A percentile compares a stretch with the other conserved stretches of the same genome.
Evolutionary conservation across 2,888 invertebrate species (phyloP).

Genomic region (Ypsolopha sequella): DNA sequence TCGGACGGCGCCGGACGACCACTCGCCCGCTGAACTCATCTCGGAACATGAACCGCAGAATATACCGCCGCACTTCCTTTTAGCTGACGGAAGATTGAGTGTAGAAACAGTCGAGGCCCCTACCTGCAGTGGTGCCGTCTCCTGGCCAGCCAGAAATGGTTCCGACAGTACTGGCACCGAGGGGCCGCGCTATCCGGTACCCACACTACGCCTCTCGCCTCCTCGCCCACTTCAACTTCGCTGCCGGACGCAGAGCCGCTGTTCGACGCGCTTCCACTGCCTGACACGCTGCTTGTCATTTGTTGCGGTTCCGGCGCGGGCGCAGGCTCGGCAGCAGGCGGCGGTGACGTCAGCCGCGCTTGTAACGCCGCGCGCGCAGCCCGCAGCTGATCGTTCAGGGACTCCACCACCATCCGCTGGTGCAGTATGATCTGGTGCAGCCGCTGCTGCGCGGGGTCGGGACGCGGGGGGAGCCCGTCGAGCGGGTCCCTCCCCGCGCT

Average conservation of each 20-base stretch:
- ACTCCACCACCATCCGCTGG: conserved; percentile 83
- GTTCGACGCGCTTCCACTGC: conserved; percentile 38
- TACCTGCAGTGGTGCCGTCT: conserved; percentile 96
- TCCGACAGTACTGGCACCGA: conserved; percentile 89
- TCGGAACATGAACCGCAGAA: conserved; percentile 95
- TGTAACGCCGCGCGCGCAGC: conserved; percentile 81
- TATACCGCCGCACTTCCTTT: conserved; percentile 87
- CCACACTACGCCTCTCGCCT: conserved; percentile 80
- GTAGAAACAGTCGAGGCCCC: conserved; percentile 14
- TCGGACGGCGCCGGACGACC: conserved; percentile 84
- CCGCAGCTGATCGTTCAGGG: conserved; percentile 81
- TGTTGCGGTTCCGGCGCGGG: conserved; percentile 51
- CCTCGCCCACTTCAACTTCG: conserved; percentile 72
- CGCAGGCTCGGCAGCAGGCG: conserved; percentile 62
- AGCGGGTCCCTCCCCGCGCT: conserved; percentile 65
- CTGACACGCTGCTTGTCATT: conserved; percentile 5
- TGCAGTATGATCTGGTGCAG: conserved; percentile 86
- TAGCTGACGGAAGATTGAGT: too few species aligned
- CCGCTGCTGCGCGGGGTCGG: conserved; percentile 80
- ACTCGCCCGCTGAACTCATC: conserved; percentile 88
- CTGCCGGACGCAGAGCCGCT: conserved; percentile 51
- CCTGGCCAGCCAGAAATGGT: conserved; percentile 90
- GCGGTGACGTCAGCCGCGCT: conserved; percentile 38
- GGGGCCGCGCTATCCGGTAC: conserved; percentile 93
- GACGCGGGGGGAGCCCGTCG: conserved; percentile 80